These are phyloP conservation scores for Biston stratarius DNA, from an alignment of 2,888 invertebrate genomes.

Conservation along the genomic window DNA sequence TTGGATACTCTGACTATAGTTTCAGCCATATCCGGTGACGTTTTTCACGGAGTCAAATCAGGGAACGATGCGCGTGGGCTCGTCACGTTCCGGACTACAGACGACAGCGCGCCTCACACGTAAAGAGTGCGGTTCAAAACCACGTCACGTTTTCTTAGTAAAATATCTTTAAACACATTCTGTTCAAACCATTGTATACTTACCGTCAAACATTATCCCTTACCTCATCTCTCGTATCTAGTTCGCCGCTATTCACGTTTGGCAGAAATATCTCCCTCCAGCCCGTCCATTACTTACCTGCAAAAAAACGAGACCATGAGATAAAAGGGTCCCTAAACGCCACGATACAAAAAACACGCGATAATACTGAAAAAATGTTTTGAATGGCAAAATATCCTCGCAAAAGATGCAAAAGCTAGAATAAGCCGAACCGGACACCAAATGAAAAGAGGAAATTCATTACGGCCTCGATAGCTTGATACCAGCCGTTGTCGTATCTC, in stretches of 20 bases:
- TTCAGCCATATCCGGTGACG: too few species aligned
- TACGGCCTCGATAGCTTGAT: conserved; percentile 57
- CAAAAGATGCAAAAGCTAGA: conserved; percentile 26
- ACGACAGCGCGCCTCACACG: too few species aligned
- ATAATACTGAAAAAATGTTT: conserved; percentile 24
- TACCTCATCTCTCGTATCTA: conserved; percentile 1
- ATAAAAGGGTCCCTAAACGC: conserved; percentile 23
- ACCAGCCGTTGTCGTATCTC: conserved; percentile 56
- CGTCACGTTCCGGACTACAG: too few species aligned
- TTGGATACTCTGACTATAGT: too few species aligned
- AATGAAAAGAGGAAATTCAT: conserved; percentile 75
- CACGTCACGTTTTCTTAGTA: too few species aligned
- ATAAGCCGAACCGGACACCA: conserved; percentile 57
- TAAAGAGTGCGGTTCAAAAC: too few species aligned
- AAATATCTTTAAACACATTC: background rate
- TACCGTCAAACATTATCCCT: background rate
- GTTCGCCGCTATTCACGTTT: background rate
- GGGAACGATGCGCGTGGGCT: too few species aligned
- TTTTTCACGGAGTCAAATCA: too few species aligned
- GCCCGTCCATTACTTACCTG: conserved; percentile 17
- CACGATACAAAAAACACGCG: conserved; percentile 13
- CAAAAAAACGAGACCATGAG: conserved; percentile 15
- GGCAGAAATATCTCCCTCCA: conserved; percentile 4
- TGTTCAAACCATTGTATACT: background rate
- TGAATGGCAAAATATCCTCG: conserved; percentile 18